Percentiles rank a stretch among this genome's conserved stretches.
Evolutionary conservation across 2,888 invertebrate genomes (phyloP).

Genomic region (Phortica magna): DNA sequence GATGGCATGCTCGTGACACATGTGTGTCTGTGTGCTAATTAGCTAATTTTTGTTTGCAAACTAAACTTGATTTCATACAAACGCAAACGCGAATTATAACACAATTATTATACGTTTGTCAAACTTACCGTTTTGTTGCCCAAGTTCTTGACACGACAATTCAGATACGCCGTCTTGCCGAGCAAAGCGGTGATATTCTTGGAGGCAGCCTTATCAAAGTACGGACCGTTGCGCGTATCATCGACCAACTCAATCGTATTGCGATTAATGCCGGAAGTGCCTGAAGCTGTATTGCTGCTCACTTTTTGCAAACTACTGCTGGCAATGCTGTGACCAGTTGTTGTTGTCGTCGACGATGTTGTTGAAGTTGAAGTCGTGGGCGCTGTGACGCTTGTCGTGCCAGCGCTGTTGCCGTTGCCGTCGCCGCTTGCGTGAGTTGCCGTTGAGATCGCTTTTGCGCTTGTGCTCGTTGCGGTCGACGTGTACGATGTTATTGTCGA

Average conservation of each 20-base stretch:
- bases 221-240: slow-evolving; percentile 83
- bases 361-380: slow-evolving; percentile 35
- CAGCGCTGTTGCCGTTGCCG: slow-evolving; percentile 40
- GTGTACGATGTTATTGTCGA: slow-evolving; percentile 11
- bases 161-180: slow-evolving; percentile 93
- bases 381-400: slow-evolving; percentile 6
- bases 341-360: slow-evolving; percentile 43
- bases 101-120: not conserved
- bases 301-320: slow-evolving; percentile 63
- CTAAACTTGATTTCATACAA: slow-evolving; percentile 17
- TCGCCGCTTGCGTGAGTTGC: slow-evolving; percentile 27
- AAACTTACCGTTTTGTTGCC: slow-evolving; percentile 92
- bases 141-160: slow-evolving; percentile 93
- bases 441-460: slow-evolving; percentile 29
- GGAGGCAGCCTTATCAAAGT: slow-evolving; percentile 86
- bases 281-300: slow-evolving; percentile 48
- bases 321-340: slow-evolving; percentile 51
- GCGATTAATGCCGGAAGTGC: slow-evolving; percentile 64
- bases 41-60: slow-evolving; percentile 24
- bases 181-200: slow-evolving; percentile 89
- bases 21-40: slow-evolving; percentile 21
- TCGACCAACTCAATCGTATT: slow-evolving; percentile 74
- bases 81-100: not conserved
- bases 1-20: not conserved
- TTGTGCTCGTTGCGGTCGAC: slow-evolving; percentile 9